Percentiles rank a stretch among this genome's conserved stretches.
These are phyloP conservation scores for Eleginops maclovinus DNA, from an alignment of 2,113 vertebrate genomes.

Conservation along the genomic window DNA sequence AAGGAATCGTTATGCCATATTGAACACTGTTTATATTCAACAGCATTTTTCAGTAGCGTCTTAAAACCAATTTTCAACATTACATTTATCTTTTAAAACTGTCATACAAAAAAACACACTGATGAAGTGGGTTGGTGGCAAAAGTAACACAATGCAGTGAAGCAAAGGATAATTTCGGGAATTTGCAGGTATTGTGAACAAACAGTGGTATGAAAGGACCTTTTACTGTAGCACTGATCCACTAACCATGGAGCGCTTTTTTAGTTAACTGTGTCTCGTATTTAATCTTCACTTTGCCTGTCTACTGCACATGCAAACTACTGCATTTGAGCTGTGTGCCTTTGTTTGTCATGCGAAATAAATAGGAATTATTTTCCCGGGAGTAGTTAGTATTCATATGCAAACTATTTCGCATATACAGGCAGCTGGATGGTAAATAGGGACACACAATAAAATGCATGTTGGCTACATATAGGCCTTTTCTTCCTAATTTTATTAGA, in stretches of 20 bases:
- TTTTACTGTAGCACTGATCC: constrained; percentile 58
- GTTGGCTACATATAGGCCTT: not conserved
- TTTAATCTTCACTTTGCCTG: constrained; percentile 34
- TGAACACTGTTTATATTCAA: not conserved
- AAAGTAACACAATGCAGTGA: not conserved
- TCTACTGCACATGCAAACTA: constrained; percentile 31
- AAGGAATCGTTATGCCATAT: not conserved
- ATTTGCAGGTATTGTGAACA: constrained; percentile 47
- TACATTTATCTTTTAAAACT: constrained; percentile 13
- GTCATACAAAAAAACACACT: too few species aligned
- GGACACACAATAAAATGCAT: not conserved
- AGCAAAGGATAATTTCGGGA: constrained; percentile 50
- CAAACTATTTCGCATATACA: not conserved
- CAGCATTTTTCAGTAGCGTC: not conserved
- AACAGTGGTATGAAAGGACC: constrained; percentile 64
- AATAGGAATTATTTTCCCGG: not conserved
- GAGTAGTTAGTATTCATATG: not conserved
- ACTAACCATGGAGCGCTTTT: constrained; percentile 44
- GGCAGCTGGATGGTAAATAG: not conserved
- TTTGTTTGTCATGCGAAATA: constrained; percentile 9
- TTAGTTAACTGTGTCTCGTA: constrained; percentile 15
- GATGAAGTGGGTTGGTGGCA: constrained; percentile 39
- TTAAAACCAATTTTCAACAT: constrained; percentile 31
- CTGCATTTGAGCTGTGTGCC: constrained; percentile 1
- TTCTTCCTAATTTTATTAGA: not conserved